phyloP scores from a whole-genome alignment of 2,888 invertebrate genomes.

The Ypsolopha sequella region DNA sequence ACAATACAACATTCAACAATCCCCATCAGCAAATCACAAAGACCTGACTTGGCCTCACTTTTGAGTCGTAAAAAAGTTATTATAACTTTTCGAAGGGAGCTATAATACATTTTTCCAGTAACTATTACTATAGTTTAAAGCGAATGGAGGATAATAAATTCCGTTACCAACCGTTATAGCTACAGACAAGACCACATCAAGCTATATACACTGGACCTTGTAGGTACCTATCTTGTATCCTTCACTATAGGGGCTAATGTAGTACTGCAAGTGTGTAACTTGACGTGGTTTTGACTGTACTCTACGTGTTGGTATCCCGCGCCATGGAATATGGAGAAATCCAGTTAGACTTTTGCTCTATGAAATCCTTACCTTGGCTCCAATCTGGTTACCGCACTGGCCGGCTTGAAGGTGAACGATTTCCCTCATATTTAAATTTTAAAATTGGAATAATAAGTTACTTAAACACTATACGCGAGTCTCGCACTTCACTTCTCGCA shows the following conservation, averaged over 20 bases:
- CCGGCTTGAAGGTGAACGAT: slow-evolving; percentile 87
- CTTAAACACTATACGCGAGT: slow-evolving; percentile 58
- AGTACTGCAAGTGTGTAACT: no score
- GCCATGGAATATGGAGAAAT: background rate
- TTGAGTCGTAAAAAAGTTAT: no score
- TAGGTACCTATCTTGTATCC: no score
- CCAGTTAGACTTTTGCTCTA: background rate
- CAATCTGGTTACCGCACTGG: slow-evolving; percentile 89
- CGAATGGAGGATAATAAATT: slow-evolving; percentile 3
- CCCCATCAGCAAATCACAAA: no score
- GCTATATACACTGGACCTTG: no score
- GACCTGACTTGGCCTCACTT: no score
- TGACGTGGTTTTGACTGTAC: no score
- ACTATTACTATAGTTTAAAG: no score
- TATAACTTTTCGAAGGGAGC: no score
- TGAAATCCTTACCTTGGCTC: slow-evolving; percentile 59
- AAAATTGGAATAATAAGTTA: slow-evolving; percentile 41
- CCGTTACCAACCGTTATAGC: slow-evolving; percentile 9
- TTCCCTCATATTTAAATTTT: slow-evolving; percentile 78
- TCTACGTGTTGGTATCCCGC: background rate
- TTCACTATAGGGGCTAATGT: no score
- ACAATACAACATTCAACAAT: slow-evolving; percentile 1
- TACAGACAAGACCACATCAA: no score
- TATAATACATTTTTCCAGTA: no score
- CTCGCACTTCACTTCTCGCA: slow-evolving; percentile 55